A percentile compares a stretch with the other conserved stretches of the same genome.
Conservation (phyloP, 1,140 invertebrate genomes). For the Meteorus sp. region DNA sequence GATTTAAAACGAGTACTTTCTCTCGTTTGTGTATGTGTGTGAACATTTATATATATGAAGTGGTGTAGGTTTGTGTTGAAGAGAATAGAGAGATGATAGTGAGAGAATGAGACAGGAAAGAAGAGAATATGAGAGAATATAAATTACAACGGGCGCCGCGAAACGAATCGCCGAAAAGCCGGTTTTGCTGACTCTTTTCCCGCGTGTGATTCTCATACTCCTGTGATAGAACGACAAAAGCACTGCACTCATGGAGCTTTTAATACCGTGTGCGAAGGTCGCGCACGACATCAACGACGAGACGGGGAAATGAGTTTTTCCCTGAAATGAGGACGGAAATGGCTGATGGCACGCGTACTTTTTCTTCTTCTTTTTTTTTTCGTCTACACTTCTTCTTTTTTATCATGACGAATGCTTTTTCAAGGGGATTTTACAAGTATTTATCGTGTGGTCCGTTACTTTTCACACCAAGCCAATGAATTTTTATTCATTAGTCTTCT, state of each 20-base stretch:
- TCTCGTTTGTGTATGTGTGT: not conserved
- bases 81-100: not conserved
- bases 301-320: slow-evolving; percentile 15
- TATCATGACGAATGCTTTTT: not conserved
- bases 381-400: not conserved
- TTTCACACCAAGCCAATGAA: too few relatives aligned
- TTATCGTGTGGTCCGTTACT: too few relatives aligned
- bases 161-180: slow-evolving; percentile 25
- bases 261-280: slow-evolving; percentile 19
- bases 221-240: slow-evolving; percentile 11
- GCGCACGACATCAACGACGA: slow-evolving; percentile 1
- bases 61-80: not conserved
- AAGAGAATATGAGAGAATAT: slow-evolving; percentile 21
- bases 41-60: not conserved
- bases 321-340: slow-evolving; percentile 5
- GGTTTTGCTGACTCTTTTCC: slow-evolving; percentile 20
- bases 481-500: too few relatives aligned
- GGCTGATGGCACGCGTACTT: slow-evolving; percentile 8
- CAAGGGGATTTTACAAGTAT: not conserved
- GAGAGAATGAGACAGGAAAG: not conserved
- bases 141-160: slow-evolving; percentile 19
- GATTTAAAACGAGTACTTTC: slow-evolving; percentile 6
- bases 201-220: too few relatives aligned
- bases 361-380: not conserved
- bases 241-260: slow-evolving; percentile 8